These are phyloP conservation scores for Siderastrea radians DNA, from an alignment of 92 coral and sea anemone genomes.

Conservation along the genomic window DNA sequence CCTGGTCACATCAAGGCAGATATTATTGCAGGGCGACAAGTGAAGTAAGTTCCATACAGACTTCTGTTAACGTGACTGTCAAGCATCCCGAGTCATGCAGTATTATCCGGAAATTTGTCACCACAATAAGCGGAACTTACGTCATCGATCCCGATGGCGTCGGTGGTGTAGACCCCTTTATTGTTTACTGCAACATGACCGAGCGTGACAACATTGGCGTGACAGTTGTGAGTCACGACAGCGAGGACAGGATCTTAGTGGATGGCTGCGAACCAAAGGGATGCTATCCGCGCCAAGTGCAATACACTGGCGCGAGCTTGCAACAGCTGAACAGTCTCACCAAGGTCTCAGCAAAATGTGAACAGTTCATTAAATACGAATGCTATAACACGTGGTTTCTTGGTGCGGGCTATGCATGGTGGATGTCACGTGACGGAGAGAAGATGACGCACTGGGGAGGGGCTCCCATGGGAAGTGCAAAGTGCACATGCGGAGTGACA, in stretches of 20 bases:
- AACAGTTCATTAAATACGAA: slow-evolving; percentile 59
- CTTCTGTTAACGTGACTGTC: slow-evolving; percentile 7
- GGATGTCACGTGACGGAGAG: slow-evolving; percentile 73
- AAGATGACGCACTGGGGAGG: slow-evolving; percentile 76
- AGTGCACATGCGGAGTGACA: slow-evolving; percentile 79
- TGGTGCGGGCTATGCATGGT: slow-evolving; percentile 55
- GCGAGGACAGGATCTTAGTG: slow-evolving; percentile 45
- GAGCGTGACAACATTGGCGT: slow-evolving; percentile 49
- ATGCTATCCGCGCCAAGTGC: slow-evolving; percentile 35
- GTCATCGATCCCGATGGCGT: slow-evolving; percentile 52
- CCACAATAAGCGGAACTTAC: slow-evolving; percentile 29
- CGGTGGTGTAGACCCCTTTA: slow-evolving; percentile 36
- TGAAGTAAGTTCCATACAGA: background rate
- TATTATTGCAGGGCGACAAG: slow-evolving; percentile 2
- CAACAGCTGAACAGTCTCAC: slow-evolving; percentile 56
- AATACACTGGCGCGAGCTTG: slow-evolving; percentile 45
- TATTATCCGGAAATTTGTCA: background rate
- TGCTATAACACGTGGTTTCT: slow-evolving; percentile 31
- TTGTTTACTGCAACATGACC: slow-evolving; percentile 62
- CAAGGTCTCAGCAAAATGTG: slow-evolving; percentile 51
- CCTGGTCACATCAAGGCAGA: background rate
- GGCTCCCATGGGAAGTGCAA: slow-evolving; percentile 45
- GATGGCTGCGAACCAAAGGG: background rate
- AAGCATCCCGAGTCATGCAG: background rate
- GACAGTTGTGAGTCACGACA: slow-evolving; percentile 66